These are phyloP conservation scores for Scartelaos histophorus DNA, from an alignment of 2,113 vertebrate genomes.

Conservation along the genomic window DNA sequence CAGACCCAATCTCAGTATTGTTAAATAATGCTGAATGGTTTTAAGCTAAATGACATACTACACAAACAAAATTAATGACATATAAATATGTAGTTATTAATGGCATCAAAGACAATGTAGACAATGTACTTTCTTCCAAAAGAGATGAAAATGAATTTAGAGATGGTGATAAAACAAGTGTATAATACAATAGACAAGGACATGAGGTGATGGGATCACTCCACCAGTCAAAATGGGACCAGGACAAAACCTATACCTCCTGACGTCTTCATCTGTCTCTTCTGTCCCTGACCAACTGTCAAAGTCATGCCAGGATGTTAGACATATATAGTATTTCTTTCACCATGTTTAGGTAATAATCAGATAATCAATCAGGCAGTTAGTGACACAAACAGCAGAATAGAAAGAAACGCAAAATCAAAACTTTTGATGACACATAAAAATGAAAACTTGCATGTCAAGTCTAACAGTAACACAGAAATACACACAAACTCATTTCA, in stretches of 20 bases:
- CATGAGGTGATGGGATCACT: conserved; percentile 31
- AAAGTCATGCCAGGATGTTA: conserved; percentile 60
- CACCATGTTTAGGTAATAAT: neutral
- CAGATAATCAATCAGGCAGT: neutral
- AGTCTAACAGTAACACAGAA: neutral
- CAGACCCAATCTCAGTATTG: conserved; percentile 46
- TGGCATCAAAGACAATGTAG: neutral
- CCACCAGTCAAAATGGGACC: conserved; percentile 23
- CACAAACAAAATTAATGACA: neutral
- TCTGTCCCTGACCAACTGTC: conserved; percentile 71
- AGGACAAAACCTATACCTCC: conserved; percentile 59
- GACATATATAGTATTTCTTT: conserved; percentile 24
- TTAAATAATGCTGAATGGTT: neutral
- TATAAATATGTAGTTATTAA: neutral
- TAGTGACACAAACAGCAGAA: neutral
- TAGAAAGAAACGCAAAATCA: neutral
- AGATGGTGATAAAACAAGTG: conserved; percentile 27
- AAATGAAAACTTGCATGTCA: neutral
- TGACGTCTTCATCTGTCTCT: conserved; percentile 59
- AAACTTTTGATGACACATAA: neutral
- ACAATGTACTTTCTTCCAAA: conserved; percentile 21
- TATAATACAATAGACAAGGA: conserved; percentile 1
- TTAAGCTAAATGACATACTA: neutral
- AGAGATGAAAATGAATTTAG: conserved; percentile 11
- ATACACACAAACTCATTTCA: neutral